Percentiles rank a stretch among this genome's conserved stretches.
phyloP scores from a whole-genome alignment of 2,888 invertebrate genomes.

The Spodoptera exigua region DNA sequence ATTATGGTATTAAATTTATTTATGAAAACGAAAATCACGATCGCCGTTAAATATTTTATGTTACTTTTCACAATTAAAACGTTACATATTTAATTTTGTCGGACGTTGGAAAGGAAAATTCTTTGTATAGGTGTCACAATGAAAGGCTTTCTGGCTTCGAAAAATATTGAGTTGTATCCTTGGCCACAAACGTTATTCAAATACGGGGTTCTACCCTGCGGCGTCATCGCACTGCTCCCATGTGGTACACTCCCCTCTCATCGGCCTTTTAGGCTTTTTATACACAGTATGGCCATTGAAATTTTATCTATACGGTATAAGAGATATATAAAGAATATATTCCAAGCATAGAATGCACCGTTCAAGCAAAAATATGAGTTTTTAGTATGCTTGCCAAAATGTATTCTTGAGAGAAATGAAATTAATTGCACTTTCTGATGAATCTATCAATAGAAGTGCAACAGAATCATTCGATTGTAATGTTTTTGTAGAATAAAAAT shows the following conservation, averaged over 20 bases:
- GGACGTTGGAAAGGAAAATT: slow-evolving; percentile 21
- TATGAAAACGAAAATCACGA: slow-evolving; percentile 10
- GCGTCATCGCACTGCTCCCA: slow-evolving; percentile 33
- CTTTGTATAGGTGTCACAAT: slow-evolving; percentile 39
- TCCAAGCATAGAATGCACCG: neutral
- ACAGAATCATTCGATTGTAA: no score
- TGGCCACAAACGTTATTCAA: slow-evolving; percentile 46
- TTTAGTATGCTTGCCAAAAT: no score
- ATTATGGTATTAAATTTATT: slow-evolving; percentile 3
- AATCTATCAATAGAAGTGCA: no score
- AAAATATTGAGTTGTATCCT: slow-evolving; percentile 45
- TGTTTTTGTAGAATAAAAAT: no score
- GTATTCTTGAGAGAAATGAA: no score
- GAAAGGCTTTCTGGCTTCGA: slow-evolving; percentile 36
- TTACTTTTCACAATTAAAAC: slow-evolving; percentile 19
- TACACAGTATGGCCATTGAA: slow-evolving; percentile 21
- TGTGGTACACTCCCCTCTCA: slow-evolving; percentile 24
- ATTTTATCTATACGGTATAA: slow-evolving; percentile 17
- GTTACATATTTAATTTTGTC: slow-evolving; percentile 22
- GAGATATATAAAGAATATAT: slow-evolving; percentile 1
- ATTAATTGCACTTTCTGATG: no score
- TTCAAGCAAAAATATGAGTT: no score
- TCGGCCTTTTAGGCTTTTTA: slow-evolving; percentile 38
- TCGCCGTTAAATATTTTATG: slow-evolving; percentile 19
- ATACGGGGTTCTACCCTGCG: slow-evolving; percentile 32